phyloP scores from a whole-genome alignment of 2,113 vertebrate genomes.

The Hydrolagus affinis region DNA sequence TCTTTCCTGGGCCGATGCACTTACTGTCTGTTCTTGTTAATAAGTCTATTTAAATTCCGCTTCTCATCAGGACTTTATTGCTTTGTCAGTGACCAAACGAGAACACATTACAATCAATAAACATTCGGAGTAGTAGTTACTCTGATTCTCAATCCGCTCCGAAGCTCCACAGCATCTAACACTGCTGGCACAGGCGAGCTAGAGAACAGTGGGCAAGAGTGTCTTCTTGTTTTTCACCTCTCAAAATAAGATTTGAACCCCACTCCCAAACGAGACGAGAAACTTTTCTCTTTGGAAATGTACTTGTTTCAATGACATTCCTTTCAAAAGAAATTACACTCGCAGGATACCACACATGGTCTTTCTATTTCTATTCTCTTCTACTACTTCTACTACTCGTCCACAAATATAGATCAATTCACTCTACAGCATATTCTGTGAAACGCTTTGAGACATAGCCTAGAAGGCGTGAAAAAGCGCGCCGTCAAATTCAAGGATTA shows the following conservation, averaged over 20 bases:
- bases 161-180: not conserved
- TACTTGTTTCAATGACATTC: too few species aligned
- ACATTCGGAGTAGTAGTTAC: not conserved
- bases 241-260: not conserved
- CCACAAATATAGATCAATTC: too few species aligned
- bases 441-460: too few species aligned
- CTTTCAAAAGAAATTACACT: too few species aligned
- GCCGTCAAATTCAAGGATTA: too few species aligned
- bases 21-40: not conserved
- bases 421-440: too few species aligned
- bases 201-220: not conserved
- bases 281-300: too few species aligned
- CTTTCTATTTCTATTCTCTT: too few species aligned
- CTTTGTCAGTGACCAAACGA: not conserved
- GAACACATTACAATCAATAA: not conserved
- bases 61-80: not conserved
- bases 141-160: too few species aligned
- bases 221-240: not conserved
- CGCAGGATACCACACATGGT: too few species aligned
- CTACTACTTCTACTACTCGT: too few species aligned
- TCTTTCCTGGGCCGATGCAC: not conserved
- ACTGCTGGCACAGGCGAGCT: not conserved
- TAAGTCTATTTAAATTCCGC: not conserved
- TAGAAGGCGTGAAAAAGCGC: too few species aligned
- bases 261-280: not conserved